Percentiles rank a stretch among this genome's conserved stretches.
These are phyloP conservation scores for Xenopus petersii DNA, from an alignment of 2,797 vertebrate species.

Conservation along the genomic window DNA sequence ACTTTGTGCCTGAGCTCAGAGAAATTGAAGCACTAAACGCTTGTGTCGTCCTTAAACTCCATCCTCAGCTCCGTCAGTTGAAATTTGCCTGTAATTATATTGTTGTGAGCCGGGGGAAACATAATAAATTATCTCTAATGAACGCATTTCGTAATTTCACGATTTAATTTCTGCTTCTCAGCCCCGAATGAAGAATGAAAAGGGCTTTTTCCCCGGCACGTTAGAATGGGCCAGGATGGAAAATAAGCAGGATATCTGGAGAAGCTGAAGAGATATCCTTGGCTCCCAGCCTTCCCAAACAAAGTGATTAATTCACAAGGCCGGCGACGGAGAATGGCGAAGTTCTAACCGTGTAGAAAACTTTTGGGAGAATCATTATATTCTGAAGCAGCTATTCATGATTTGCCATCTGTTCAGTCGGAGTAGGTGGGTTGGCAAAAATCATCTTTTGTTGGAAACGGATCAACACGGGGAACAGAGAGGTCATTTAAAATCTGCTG, in stretches of 20 bases:
- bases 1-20: not conserved
- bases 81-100: not conserved
- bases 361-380: not conserved
- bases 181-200: not conserved
- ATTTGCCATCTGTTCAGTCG: not conserved
- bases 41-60: not conserved
- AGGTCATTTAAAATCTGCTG: no score
- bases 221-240: not conserved
- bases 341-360: not conserved
- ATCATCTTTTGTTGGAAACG: no score
- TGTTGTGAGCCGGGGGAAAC: not conserved
- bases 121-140: constrained; percentile 3
- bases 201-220: not conserved
- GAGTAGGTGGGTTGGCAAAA: not conserved
- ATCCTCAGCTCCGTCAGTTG: not conserved
- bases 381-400: not conserved
- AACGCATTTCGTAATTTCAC: not conserved
- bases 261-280: not conserved
- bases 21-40: not conserved
- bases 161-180: not conserved
- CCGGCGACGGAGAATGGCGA: not conserved
- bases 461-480: no score
- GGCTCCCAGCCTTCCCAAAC: not conserved
- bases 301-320: constrained; percentile 1
- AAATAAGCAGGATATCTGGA: constrained; percentile 3